Percentiles rank a stretch among this genome's conserved stretches.
phyloP scores from a whole-genome alignment of 2,797 vertebrate species.

The Myotis planiceps region DNA sequence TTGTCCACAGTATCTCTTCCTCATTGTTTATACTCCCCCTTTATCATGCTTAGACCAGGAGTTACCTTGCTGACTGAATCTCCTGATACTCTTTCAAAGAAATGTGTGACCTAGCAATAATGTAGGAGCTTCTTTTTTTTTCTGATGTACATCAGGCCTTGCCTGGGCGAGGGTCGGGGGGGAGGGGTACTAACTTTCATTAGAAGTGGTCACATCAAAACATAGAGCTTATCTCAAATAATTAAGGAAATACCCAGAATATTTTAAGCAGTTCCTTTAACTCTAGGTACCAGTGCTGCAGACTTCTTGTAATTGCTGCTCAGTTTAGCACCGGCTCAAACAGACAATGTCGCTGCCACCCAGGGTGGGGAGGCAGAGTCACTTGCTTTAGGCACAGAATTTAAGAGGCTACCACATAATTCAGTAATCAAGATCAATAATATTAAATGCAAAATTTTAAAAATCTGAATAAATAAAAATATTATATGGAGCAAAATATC shows the following conservation, averaged over 20 bases:
- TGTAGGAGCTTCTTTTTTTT: neutral
- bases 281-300: neutral
- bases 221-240: conserved; percentile 11
- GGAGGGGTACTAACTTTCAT: neutral
- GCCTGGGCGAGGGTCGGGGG: neutral
- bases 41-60: neutral
- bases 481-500: neutral
- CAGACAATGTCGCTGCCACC: neutral
- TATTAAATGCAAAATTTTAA: neutral
- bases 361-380: fast-evolving
- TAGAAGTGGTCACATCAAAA: neutral
- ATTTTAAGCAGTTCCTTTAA: neutral
- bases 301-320: neutral
- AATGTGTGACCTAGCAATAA: neutral
- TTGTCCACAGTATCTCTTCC: neutral
- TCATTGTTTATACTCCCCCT: neutral
- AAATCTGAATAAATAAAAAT: neutral
- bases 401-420: neutral
- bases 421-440: neutral
- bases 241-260: neutral
- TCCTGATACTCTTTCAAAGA: conserved; percentile 32
- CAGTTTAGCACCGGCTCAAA: neutral
- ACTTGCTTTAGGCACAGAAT: neutral
- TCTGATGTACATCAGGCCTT: neutral
- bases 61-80: neutral